A percentile compares a stretch with the other conserved stretches of the same genome.
phyloP scores from a whole-genome alignment of 2,113 vertebrate species.

The Corythornis vintsioides region DNA sequence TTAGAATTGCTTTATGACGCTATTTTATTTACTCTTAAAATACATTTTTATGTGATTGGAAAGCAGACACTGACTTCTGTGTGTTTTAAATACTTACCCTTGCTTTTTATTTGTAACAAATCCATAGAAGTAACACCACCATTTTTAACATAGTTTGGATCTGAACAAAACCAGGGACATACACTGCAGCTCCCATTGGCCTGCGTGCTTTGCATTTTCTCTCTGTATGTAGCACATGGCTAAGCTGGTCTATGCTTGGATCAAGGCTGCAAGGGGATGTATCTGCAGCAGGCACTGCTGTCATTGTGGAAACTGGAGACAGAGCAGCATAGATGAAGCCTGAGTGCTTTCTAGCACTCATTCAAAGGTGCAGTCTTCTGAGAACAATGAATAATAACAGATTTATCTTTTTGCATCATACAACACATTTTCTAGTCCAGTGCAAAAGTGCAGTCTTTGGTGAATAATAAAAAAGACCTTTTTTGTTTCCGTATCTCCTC shows the following conservation, averaged over 20 bases:
- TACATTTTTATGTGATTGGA: not conserved
- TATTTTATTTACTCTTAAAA: not conserved
- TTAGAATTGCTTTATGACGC: not conserved
- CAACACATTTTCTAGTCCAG: conserved; percentile 2
- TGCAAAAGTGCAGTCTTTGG: conserved; percentile 16
- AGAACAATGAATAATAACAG: not conserved
- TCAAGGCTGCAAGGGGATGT: not conserved
- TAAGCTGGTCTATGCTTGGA: not conserved
- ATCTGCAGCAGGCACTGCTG: not conserved
- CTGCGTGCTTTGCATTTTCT: not conserved
- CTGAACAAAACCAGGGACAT: not conserved
- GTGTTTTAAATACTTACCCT: not conserved
- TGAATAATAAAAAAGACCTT: not conserved
- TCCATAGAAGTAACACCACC: not conserved
- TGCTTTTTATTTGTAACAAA: not conserved
- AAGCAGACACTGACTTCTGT: not conserved
- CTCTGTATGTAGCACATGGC: not conserved
- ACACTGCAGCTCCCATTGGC: not conserved
- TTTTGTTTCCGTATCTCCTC: not conserved
- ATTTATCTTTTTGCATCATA: not conserved
- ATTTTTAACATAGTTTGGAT: not conserved
- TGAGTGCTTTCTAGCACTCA: not conserved
- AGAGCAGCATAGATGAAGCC: not conserved
- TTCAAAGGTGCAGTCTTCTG: not conserved
- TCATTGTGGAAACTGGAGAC: not conserved